Percentiles rank a stretch among this genome's conserved stretches.
phyloP scores from a whole-genome alignment of 2,797 vertebrate species.

The Morus bassanus region DNA sequence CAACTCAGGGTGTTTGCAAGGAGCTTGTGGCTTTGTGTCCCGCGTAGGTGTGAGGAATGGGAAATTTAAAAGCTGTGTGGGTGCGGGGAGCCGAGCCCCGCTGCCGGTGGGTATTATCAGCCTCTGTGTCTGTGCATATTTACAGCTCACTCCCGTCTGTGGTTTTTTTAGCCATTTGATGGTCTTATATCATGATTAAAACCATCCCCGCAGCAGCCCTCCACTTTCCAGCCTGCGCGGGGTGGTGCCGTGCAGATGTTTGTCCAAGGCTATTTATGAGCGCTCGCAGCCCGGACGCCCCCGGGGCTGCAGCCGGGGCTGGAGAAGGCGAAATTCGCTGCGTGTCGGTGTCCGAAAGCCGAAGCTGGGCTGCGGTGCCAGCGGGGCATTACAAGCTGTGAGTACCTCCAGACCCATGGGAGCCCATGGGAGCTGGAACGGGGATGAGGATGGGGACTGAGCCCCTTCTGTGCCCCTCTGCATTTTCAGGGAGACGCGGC shows the following conservation, averaged over 20 bases:
- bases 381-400: not conserved
- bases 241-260: slow-evolving; percentile 51
- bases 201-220: slow-evolving; percentile 2
- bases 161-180: not conserved
- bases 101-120: not conserved
- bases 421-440: not conserved
- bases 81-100: not conserved
- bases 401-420: not conserved
- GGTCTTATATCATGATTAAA: not conserved
- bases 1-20: rapidly evolving
- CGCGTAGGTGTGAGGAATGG: rapidly evolving
- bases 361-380: not conserved
- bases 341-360: not conserved
- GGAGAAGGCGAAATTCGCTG: not conserved
- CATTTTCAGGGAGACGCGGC: rapidly evolving
- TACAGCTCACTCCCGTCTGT: not conserved
- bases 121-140: not conserved
- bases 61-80: not conserved
- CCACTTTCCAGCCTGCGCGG: not conserved
- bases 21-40: not conserved
- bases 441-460: rapidly evolving
- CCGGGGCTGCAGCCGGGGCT: not conserved
- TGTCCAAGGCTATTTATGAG: slow-evolving; percentile 2
- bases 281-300: not conserved
- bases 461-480: not conserved